Percentiles rank a stretch among this genome's conserved stretches.
phyloP scores from a whole-genome alignment of 2,113 vertebrate species.

The Motacilla alba region DNA sequence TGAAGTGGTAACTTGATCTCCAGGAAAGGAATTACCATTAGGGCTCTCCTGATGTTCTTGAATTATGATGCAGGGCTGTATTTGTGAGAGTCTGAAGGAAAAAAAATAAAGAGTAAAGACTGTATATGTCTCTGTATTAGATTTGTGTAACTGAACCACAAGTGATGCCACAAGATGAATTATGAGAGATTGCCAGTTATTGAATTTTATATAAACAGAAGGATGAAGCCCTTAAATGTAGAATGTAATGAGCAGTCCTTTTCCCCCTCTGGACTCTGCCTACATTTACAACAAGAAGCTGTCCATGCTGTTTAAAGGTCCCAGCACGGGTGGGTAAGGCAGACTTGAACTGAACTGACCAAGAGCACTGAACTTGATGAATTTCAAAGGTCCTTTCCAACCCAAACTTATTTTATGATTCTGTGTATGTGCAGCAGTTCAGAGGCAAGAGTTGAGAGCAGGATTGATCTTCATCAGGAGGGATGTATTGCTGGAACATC shows the following conservation, averaged over 20 bases:
- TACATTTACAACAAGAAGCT: neutral
- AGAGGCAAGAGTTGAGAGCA: neutral
- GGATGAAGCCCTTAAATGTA: neutral
- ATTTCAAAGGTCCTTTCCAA: neutral
- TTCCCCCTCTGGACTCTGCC: neutral
- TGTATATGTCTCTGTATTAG: neutral
- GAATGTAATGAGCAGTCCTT: neutral
- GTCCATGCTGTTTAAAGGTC: accelerated
- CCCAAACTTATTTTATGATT: neutral
- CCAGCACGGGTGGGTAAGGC: neutral
- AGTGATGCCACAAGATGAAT: neutral
- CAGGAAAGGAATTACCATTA: neutral
- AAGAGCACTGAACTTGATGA: accelerated
- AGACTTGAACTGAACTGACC: neutral
- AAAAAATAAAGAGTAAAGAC: neutral
- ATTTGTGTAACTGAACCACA: neutral
- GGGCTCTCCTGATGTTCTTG: neutral
- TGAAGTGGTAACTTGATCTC: neutral
- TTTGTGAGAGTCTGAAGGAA: neutral
- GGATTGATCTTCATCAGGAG: neutral
- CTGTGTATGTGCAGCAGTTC: neutral
- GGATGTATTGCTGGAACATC: neutral
- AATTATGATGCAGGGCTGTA: neutral
- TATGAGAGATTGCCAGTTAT: neutral
- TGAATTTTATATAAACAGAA: neutral